Evolutionary conservation across 2,113 vertebrate genomes (phyloP), one percentile per base, ranked within the genome.

Genomic region (Redunca redunca): DNA sequence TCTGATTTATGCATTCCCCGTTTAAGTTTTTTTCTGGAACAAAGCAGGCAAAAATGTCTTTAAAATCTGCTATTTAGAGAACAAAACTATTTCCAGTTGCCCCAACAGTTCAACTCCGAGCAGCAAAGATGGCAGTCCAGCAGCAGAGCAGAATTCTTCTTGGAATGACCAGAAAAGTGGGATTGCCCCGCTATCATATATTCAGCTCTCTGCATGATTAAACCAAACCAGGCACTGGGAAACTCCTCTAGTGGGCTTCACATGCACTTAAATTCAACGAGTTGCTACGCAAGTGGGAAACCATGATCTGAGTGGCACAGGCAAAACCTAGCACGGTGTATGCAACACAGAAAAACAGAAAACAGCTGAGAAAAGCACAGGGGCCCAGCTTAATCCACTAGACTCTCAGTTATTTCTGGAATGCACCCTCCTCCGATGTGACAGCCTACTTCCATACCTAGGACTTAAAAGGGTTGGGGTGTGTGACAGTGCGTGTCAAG

Each of bases 221-320:
- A 97, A 88, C 12, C 52, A 89, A 94, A 62, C 26, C 14, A 90
- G 94, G 84, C 71, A 50, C 2, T 90, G 87, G 95, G 86, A 96
- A 96, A 92, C 74, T 81, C 57, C 83, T 48, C 40, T 15, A 58
- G 28, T 81, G 40, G 78, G 28, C 23, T 93, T 93, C 46, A 9
- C 57, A 87, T 53, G 30, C 46, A 36, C 86, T 84, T 77, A 71
- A 78, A 83, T 95, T 50, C 91, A 81, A 88, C 78, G 81, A 88
- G 46, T 33, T 85, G 91, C 88, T 80, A 21, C 10, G 36, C 43
- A 55, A 86, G 15, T 52, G 14, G 6, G 74, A 88, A 86, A 46
- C 48, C 55, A 67, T 1, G 57, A 67, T 50, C 57, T 19, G 62
- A 94, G 67, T 60, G 17, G 71, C 40, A 19, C 4, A 55, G 58